Conservation (phyloP, 2,797 vertebrate species). For the Vultur gryphus region DNA sequence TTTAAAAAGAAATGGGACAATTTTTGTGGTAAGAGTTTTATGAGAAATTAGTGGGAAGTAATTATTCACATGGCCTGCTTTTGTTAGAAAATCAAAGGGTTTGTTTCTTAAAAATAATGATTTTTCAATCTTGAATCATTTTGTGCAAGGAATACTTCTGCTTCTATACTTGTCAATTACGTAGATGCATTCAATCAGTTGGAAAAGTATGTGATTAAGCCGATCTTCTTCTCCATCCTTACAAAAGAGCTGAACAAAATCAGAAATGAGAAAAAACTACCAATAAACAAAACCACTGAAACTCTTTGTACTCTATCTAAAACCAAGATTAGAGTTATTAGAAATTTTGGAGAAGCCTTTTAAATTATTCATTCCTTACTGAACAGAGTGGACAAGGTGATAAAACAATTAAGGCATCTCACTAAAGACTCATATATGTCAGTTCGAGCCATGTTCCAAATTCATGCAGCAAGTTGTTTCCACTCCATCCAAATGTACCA, state of each 20-base stretch:
- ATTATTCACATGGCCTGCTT: slow-evolving; percentile 3
- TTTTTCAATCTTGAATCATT: neutral
- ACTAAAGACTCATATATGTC: neutral
- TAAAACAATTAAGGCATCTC: neutral
- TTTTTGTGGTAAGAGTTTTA: neutral
- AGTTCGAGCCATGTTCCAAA: neutral
- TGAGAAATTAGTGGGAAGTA: neutral
- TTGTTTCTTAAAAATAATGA: neutral
- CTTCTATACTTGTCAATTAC: neutral
- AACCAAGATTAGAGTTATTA: neutral
- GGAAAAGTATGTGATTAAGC: slow-evolving; percentile 10
- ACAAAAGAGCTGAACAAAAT: neutral
- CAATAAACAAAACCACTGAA: neutral
- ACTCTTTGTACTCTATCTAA: neutral
- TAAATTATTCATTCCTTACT: neutral
- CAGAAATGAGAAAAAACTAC: neutral
- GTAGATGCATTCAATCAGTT: neutral
- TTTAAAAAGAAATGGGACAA: neutral
- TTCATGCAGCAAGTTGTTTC: neutral
- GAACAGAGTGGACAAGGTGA: neutral
- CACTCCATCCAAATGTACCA: neutral
- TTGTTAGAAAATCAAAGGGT: slow-evolving; percentile 20
- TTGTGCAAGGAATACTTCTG: neutral
- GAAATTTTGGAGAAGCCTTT: neutral
- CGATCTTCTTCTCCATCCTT: neutral